A percentile compares a stretch with the other conserved stretches of the same genome.
Evolutionary conservation across 2,888 invertebrate genomes (phyloP).

Genomic region (Galerucella nymphaeae): DNA sequence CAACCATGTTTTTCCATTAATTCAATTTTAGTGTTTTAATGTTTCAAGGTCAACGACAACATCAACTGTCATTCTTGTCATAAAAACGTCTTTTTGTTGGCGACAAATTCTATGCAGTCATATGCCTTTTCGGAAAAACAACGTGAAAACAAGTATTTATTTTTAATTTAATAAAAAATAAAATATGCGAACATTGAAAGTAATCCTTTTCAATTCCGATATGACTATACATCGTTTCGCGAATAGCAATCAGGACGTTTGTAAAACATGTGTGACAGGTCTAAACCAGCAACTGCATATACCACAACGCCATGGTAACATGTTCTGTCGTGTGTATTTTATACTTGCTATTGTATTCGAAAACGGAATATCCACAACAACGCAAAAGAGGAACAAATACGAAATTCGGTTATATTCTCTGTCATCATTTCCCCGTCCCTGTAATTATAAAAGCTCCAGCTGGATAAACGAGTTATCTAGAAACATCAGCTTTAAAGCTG

Average conservation of each 20-base stretch:
- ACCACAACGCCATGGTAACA: slow-evolving; percentile 6
- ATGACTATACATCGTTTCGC: slow-evolving; percentile 3
- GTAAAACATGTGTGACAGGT: slow-evolving; percentile 16
- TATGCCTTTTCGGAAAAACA: too few relatives aligned
- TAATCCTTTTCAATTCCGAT: not conserved
- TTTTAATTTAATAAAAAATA: not conserved
- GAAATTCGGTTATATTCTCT: slow-evolving; percentile 4
- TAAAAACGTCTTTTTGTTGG: too few relatives aligned
- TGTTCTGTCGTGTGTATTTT: slow-evolving; percentile 7
- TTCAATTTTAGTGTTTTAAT: too few relatives aligned
- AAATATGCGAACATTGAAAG: not conserved
- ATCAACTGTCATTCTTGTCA: too few relatives aligned
- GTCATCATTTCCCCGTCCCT: slow-evolving; percentile 3
- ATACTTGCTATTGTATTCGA: slow-evolving; percentile 7
- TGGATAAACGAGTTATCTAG: not conserved
- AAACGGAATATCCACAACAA: slow-evolving; percentile 9
- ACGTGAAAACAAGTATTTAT: too few relatives aligned
- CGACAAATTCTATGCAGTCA: too few relatives aligned
- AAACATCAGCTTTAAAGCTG: slow-evolving; percentile 5
- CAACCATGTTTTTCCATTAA: too few relatives aligned
- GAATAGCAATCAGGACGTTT: slow-evolving; percentile 13
- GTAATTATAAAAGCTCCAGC: slow-evolving; percentile 4
- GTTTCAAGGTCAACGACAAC: too few relatives aligned
- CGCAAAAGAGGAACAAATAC: not conserved
- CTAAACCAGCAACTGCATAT: slow-evolving; percentile 12